phyloP scores from a whole-genome alignment of 2,888 invertebrate species.

The Chymomyza caudatula region DNA sequence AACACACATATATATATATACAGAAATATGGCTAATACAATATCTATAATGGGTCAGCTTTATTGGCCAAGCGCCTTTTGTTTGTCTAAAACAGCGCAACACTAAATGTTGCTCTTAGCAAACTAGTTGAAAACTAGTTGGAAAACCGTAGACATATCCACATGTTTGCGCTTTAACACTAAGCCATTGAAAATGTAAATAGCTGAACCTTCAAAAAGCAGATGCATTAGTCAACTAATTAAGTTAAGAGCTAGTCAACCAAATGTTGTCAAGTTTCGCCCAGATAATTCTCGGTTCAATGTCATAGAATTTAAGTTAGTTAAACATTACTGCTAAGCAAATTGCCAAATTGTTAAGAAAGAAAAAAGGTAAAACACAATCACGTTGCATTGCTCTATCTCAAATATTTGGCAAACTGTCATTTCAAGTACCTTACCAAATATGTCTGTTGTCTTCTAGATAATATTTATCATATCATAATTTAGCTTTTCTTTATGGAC shows the following conservation, averaged over 20 bases:
- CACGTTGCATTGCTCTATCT: too few relatives aligned
- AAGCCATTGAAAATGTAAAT: background rate
- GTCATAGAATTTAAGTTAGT: conserved; percentile 21
- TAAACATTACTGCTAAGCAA: conserved; percentile 25
- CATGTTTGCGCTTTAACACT: background rate
- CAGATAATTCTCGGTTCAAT: conserved; percentile 6
- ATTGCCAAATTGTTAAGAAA: too few relatives aligned
- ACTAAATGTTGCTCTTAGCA: background rate
- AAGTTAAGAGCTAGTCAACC: background rate
- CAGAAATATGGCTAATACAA: conserved; percentile 13
- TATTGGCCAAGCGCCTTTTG: background rate
- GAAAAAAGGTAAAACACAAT: too few relatives aligned
- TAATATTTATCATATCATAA: conserved; percentile 14
- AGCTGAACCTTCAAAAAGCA: background rate
- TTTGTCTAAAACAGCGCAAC: background rate
- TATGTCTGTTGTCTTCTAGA: background rate
- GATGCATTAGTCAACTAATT: background rate
- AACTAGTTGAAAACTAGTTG: background rate
- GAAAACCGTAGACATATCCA: background rate
- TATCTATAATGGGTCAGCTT: conserved; percentile 19
- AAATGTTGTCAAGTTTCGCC: background rate
- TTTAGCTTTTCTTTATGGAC: conserved; percentile 28
- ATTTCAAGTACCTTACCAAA: background rate
- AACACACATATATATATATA: conserved; percentile 20
- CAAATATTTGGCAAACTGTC: background rate